Conservation (phyloP, 1,140 invertebrate species). For the Trachymyrmex septentrionalis region DNA sequence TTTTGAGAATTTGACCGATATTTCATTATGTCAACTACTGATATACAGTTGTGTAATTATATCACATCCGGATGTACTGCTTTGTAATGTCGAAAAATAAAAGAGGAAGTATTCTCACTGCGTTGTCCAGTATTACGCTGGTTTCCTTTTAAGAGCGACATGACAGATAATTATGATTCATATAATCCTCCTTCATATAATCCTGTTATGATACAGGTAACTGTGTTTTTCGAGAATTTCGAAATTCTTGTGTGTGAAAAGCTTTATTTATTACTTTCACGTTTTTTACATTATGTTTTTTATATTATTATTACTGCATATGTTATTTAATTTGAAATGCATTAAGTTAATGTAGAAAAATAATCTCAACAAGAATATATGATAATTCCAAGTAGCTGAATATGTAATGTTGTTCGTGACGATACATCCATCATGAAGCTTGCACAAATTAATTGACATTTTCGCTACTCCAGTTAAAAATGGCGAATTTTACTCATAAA, state of each 20-base stretch:
- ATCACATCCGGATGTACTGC: background rate
- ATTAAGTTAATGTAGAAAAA: background rate
- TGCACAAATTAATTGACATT: slow-evolving; percentile 1
- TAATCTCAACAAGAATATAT: background rate
- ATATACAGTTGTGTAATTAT: slow-evolving; percentile 48
- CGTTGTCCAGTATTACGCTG: background rate
- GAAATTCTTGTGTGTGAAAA: background rate
- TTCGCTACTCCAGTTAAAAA: background rate
- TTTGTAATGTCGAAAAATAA: slow-evolving; percentile 5
- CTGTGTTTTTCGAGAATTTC: background rate
- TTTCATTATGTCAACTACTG: slow-evolving; percentile 55
- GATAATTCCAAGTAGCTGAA: background rate
- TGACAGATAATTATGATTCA: slow-evolving; percentile 1
- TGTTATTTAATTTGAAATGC: background rate
- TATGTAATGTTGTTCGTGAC: background rate
- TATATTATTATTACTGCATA: background rate
- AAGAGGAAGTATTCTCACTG: background rate
- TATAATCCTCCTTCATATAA: slow-evolving; percentile 3
- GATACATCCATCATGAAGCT: background rate
- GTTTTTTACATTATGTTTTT: background rate
- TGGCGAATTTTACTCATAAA: background rate
- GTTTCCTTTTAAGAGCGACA: slow-evolving; percentile 16
- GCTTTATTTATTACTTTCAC: slow-evolving; percentile 3
- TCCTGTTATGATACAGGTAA: background rate
- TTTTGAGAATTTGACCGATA: slow-evolving; percentile 47